phyloP scores from a whole-genome alignment of 2,797 vertebrate species.

The Sebastiscus tertius region DNA sequence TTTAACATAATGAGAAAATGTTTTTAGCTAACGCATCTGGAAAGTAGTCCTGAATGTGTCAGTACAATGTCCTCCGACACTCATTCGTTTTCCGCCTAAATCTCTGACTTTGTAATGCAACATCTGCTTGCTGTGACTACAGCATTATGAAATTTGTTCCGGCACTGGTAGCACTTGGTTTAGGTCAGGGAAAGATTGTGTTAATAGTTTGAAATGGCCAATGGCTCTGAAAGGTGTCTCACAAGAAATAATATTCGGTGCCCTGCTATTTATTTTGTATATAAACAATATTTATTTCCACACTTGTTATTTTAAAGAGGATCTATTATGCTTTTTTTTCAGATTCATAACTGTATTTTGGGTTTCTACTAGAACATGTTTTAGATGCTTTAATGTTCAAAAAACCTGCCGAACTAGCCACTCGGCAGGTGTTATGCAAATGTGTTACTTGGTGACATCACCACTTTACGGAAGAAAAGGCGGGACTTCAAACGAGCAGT shows the following conservation, averaged over 20 bases:
- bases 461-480: too few relatives aligned
- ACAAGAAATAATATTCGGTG: background rate
- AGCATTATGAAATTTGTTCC: background rate
- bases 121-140: background rate
- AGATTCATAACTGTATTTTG: too few relatives aligned
- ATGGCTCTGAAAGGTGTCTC: background rate
- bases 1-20: background rate
- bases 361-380: too few relatives aligned
- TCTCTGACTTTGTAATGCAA: background rate
- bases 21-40: background rate
- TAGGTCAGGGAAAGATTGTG: background rate
- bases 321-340: too few relatives aligned
- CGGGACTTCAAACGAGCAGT: too few relatives aligned
- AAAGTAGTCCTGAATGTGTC: background rate
- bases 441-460: too few relatives aligned
- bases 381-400: too few relatives aligned
- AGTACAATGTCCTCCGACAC: background rate
- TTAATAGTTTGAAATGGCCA: background rate
- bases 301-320: too few relatives aligned
- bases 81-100: background rate
- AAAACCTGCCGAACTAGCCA: too few relatives aligned
- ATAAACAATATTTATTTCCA: background rate
- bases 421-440: too few relatives aligned
- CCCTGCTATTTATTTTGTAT: background rate
- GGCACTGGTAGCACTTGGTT: background rate